Percentiles rank a stretch among this genome's conserved stretches.
Conservation (phyloP, 2,797 vertebrate genomes). For the Astyanax mexicanus region DNA sequence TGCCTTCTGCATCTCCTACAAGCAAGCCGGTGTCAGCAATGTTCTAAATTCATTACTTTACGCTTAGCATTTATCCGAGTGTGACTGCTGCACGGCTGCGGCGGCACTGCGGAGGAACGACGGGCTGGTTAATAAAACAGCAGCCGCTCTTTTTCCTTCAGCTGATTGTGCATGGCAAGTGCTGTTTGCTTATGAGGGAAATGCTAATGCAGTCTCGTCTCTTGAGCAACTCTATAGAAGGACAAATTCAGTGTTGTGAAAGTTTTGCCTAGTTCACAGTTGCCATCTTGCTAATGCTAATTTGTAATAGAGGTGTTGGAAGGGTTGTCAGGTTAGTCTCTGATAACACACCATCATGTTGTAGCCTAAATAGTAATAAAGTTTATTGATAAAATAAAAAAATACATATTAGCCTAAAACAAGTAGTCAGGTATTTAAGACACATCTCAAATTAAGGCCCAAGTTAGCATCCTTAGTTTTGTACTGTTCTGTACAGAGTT, state of each 20-base stretch:
- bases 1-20: slow-evolving; percentile 54
- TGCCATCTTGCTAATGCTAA: neutral
- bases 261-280: neutral
- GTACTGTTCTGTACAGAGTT: neutral
- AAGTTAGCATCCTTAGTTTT: neutral
- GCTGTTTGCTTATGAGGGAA: slow-evolving; percentile 14
- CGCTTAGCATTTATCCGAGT: slow-evolving; percentile 60
- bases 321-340: neutral
- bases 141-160: slow-evolving; percentile 18
- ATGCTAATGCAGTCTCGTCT: neutral
- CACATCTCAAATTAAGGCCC: neutral
- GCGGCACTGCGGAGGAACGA: slow-evolving; percentile 11
- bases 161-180: slow-evolving; percentile 8
- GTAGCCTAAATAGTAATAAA: too few species aligned
- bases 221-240: neutral
- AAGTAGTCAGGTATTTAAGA: neutral
- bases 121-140: slow-evolving; percentile 32
- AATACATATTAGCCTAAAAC: neutral
- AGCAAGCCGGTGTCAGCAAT: slow-evolving; percentile 59
- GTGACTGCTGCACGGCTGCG: slow-evolving; percentile 39
- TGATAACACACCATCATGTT: too few species aligned
- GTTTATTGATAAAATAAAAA: too few species aligned
- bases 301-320: neutral
- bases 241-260: neutral
- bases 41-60: slow-evolving; percentile 71